Conservation (phyloP, 1,140 invertebrate species). For the Cylas formicarius region DNA sequence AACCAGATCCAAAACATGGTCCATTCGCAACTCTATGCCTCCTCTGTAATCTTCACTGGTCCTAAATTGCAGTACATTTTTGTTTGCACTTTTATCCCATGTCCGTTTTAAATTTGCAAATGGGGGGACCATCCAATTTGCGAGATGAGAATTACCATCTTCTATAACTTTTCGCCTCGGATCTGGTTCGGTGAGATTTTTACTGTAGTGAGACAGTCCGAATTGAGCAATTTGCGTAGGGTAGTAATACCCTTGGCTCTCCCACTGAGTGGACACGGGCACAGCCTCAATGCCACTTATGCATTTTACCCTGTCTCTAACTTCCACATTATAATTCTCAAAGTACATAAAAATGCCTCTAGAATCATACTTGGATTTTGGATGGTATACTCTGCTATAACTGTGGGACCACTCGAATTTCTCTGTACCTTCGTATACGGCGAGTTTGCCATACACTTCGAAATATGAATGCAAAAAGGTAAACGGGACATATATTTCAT, state of each 20-base stretch:
- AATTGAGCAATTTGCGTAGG: constrained; percentile 98
- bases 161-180: constrained; percentile 64
- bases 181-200: constrained; percentile 77
- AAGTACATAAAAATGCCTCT: constrained; percentile 90
- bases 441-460: constrained; percentile 80
- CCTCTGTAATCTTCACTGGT: constrained; percentile 62
- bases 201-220: constrained; percentile 94
- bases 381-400: constrained; percentile 85
- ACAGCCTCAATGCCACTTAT: constrained; percentile 88
- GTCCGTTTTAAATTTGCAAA: constrained; percentile 56
- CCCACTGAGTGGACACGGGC: constrained; percentile 93
- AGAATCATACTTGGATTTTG: constrained; percentile 80
- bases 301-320: constrained; percentile 90
- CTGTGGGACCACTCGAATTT: constrained; percentile 92
- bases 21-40: constrained; percentile 62
- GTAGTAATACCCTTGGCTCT: constrained; percentile 85
- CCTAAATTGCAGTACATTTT: constrained; percentile 60
- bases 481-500: constrained; percentile 87
- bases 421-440: constrained; percentile 58
- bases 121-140: constrained; percentile 59
- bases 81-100: constrained; percentile 49
- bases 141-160: constrained; percentile 60
- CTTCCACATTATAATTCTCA: constrained; percentile 96
- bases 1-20: constrained; percentile 70
- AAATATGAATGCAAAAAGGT: constrained; percentile 85